These are phyloP conservation scores for Megamerina dolium DNA, from an alignment of 2,888 invertebrate species.

Conservation along the genomic window DNA sequence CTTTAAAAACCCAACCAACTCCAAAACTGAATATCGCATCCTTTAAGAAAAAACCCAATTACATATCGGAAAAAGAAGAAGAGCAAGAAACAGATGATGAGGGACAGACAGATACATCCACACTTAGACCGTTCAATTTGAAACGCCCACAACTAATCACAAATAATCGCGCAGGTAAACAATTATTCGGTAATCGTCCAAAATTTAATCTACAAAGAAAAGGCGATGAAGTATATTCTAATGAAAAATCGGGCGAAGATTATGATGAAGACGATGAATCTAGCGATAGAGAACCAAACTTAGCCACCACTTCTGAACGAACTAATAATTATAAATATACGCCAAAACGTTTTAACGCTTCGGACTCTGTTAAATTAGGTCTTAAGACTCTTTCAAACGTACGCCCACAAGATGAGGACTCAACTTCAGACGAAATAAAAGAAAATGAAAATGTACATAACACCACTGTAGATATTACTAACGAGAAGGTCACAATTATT, in stretches of 20 bases:
- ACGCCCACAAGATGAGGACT: too few relatives aligned
- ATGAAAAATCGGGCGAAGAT: constrained; percentile 14
- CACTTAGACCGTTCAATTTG: constrained; percentile 5
- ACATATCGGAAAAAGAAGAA: not conserved
- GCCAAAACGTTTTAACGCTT: too few relatives aligned
- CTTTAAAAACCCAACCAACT: not conserved
- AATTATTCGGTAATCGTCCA: too few relatives aligned
- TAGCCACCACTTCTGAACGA: not conserved
- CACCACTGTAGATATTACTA: too few relatives aligned
- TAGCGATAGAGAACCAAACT: too few relatives aligned
- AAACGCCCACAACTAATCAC: constrained; percentile 9
- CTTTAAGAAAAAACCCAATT: not conserved
- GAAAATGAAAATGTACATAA: constrained; percentile 1
- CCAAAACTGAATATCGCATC: not conserved
- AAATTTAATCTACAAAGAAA: too few relatives aligned
- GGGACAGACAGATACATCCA: not conserved
- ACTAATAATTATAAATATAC: too few relatives aligned
- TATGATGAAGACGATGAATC: constrained; percentile 15
- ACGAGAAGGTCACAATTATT: too few relatives aligned
- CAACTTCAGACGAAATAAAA: too few relatives aligned
- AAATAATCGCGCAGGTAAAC: not conserved
- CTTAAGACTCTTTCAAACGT: too few relatives aligned
- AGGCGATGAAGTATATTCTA: constrained; percentile 8
- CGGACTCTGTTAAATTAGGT: too few relatives aligned
- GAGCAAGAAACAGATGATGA: not conserved